Evolutionary conservation across 2,113 vertebrate genomes (phyloP).

Genomic region (Lophotis ruficrista): DNA sequence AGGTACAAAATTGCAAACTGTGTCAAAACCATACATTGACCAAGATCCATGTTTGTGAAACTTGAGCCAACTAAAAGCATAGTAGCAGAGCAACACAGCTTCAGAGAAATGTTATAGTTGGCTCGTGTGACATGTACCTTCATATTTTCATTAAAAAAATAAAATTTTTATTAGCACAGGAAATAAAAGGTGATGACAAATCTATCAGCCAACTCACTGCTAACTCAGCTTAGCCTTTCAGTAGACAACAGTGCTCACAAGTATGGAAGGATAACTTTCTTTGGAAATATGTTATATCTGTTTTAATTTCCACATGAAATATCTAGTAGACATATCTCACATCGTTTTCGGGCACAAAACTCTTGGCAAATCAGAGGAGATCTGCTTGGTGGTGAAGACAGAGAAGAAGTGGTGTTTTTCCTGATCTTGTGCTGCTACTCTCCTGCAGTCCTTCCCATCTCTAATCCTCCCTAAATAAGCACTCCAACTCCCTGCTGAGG

Average conservation of each 20-base stretch:
- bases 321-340: neutral
- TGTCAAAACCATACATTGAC: neutral
- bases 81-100: neutral
- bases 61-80: neutral
- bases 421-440: neutral
- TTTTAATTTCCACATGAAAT: neutral
- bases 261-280: neutral
- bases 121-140: neutral
- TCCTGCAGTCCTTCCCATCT: neutral
- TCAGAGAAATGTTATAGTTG: slow-evolving; percentile 5
- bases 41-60: neutral
- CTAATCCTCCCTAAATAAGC: neutral
- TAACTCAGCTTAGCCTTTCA: neutral
- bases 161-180: neutral
- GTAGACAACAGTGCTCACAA: neutral
- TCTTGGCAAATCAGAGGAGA: neutral
- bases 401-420: neutral
- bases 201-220: neutral
- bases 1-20: neutral
- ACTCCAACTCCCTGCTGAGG: neutral
- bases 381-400: neutral
- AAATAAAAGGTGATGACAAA: neutral
- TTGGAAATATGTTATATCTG: neutral
- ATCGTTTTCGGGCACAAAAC: neutral
- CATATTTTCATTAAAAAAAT: neutral